Percentiles rank a stretch among this genome's conserved stretches.
Evolutionary conservation across 2,797 vertebrate genomes (phyloP).

Genomic region (Dipus sagitta): DNA sequence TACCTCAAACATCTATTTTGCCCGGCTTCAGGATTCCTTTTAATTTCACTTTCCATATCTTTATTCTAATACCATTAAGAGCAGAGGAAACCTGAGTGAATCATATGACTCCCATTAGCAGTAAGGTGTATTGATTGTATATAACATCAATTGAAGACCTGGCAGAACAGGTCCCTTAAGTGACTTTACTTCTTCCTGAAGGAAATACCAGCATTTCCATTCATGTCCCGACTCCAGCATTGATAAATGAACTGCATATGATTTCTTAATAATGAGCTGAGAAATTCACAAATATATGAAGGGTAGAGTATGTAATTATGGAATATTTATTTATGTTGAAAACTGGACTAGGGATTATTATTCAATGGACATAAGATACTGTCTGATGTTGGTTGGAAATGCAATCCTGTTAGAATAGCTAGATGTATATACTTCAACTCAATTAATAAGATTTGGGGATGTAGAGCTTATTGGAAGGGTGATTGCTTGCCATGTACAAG

Average conservation of each 20-base stretch:
- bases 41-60: not conserved
- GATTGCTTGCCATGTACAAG: no score
- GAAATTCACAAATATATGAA: not conserved
- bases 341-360: not conserved
- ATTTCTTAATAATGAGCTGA: not conserved
- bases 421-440: not conserved
- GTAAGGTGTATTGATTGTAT: not conserved
- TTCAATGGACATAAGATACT: not conserved
- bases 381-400: constrained; percentile 21
- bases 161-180: not conserved
- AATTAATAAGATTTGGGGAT: not conserved
- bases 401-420: not conserved
- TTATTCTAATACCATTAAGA: not conserved
- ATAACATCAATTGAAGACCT: not conserved
- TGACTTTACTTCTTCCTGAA: not conserved
- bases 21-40: not conserved
- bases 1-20: not conserved
- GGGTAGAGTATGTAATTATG: not conserved
- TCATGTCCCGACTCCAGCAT: not conserved
- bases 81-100: not conserved
- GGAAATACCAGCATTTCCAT: not conserved
- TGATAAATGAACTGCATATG: not conserved
- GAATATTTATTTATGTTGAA: not conserved
- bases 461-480: not conserved
- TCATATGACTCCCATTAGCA: not conserved